These are phyloP conservation scores for Matsumyia berberina DNA, from an alignment of 2,888 invertebrate genomes.

Conservation along the genomic window DNA sequence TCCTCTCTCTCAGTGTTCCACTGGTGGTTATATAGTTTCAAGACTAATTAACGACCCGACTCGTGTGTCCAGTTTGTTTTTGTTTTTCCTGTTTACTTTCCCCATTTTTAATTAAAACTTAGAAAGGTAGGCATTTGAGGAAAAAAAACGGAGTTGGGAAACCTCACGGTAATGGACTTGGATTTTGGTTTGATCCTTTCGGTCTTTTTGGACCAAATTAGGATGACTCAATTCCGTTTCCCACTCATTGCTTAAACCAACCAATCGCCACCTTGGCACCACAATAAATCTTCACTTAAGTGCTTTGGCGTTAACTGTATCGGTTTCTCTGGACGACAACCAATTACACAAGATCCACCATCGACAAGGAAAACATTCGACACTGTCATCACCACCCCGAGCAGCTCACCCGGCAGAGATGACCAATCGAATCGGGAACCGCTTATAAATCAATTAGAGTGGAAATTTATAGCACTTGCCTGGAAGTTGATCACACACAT, in stretches of 20 bases:
- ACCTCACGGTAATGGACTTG: slow-evolving; percentile 2
- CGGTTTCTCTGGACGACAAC: slow-evolving; percentile 54
- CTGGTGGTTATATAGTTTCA: slow-evolving; percentile 47
- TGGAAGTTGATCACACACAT: slow-evolving; percentile 67
- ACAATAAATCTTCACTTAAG: slow-evolving; percentile 69
- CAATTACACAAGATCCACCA: slow-evolving; percentile 57
- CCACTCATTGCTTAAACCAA: background rate
- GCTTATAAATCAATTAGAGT: slow-evolving; percentile 76
- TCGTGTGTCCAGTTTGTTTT: slow-evolving; percentile 45
- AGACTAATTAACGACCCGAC: slow-evolving; percentile 56
- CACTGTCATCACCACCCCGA: slow-evolving; percentile 11
- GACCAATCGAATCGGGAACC: slow-evolving; percentile 69
- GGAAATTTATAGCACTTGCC: slow-evolving; percentile 70
- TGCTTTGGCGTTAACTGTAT: slow-evolving; percentile 52
- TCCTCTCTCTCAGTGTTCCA: slow-evolving; percentile 37
- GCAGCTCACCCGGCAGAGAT: slow-evolving; percentile 18
- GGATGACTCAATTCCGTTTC: background rate
- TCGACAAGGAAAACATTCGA: background rate
- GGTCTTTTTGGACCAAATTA: background rate
- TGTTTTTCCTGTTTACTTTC: slow-evolving; percentile 14
- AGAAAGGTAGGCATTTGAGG: slow-evolving; percentile 1
- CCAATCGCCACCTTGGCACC: slow-evolving; percentile 66
- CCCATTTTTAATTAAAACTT: slow-evolving; percentile 61
- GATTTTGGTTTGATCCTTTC: background rate
- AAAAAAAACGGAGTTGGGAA: background rate